Percentiles rank a stretch among this genome's conserved stretches.
These are phyloP conservation scores for Chironomus tentans DNA, from an alignment of 2,888 invertebrate species.

Conservation along the genomic window DNA sequence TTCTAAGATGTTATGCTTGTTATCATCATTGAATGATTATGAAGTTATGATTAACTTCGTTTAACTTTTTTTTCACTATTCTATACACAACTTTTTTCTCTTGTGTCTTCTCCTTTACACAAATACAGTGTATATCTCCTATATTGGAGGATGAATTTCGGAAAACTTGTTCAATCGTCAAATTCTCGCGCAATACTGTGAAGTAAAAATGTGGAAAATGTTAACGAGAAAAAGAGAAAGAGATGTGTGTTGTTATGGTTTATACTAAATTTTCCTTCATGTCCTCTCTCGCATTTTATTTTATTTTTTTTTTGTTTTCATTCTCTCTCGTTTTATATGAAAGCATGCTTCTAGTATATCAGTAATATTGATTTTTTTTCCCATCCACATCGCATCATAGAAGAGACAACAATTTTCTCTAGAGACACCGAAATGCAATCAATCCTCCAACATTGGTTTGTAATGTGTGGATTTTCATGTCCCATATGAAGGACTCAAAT, in stretches of 20 bases:
- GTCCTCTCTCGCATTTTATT: not conserved
- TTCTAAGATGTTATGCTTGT: not conserved
- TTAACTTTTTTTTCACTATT: not conserved
- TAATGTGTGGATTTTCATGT: too few species aligned
- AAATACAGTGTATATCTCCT: not conserved
- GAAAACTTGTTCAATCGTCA: not conserved
- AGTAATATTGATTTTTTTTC: constrained; percentile 12
- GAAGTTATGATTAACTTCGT: constrained; percentile 5
- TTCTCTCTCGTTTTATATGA: not conserved
- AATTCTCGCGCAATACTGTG: constrained; percentile 9
- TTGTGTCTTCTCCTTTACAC: too few species aligned
- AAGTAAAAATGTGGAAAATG: not conserved
- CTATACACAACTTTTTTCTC: not conserved
- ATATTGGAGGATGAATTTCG: not conserved
- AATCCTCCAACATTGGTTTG: too few species aligned
- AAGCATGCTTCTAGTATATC: constrained; percentile 16
- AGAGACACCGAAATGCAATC: not conserved
- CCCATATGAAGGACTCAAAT: too few species aligned
- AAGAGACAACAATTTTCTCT: not conserved
- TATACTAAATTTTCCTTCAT: not conserved
- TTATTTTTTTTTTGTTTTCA: not conserved
- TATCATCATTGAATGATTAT: constrained; percentile 5
- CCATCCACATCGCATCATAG: not conserved
- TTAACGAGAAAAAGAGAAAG: not conserved
- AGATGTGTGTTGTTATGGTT: too few species aligned